These are phyloP conservation scores for Onychostoma macrolepis DNA, from an alignment of 2,113 vertebrate genomes.

Conservation along the genomic window DNA sequence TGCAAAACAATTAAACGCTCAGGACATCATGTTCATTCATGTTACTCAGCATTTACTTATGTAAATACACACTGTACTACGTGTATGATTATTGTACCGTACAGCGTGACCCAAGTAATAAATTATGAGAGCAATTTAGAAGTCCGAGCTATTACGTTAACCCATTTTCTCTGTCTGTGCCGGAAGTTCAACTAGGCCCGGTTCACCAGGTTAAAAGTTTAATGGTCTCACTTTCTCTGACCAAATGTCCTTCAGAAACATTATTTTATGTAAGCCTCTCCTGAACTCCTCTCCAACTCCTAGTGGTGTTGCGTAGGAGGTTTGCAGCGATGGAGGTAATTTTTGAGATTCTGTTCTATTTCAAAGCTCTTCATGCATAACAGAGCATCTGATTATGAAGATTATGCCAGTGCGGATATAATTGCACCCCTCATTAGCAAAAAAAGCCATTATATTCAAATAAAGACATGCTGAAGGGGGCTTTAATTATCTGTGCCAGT, in stretches of 20 bases:
- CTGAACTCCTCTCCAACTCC: slow-evolving; percentile 6
- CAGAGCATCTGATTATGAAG: slow-evolving; percentile 42
- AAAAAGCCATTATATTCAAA: slow-evolving; percentile 51
- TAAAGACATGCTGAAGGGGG: slow-evolving; percentile 32
- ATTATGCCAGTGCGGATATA: slow-evolving; percentile 19
- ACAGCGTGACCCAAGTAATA: neutral
- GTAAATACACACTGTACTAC: neutral
- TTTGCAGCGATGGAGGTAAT: neutral
- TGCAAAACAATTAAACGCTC: neutral
- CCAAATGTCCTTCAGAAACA: neutral
- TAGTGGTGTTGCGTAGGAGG: slow-evolving; percentile 19
- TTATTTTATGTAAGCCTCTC: slow-evolving; percentile 9
- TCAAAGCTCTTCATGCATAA: slow-evolving; percentile 35
- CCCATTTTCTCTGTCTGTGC: neutral
- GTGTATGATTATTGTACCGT: neutral
- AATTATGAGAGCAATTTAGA: neutral
- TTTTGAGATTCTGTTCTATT: neutral
- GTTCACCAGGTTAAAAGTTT: slow-evolving; percentile 1
- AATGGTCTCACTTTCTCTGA: slow-evolving; percentile 9
- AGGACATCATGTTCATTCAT: slow-evolving; percentile 19
- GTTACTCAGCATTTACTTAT: slow-evolving; percentile 9
- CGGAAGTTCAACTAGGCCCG: neutral
- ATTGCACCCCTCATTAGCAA: slow-evolving; percentile 48
- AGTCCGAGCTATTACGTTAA: neutral
- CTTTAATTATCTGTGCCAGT: slow-evolving; percentile 30